Evolutionary conservation across 2,797 vertebrate genomes (phyloP).

Genomic region (Alauda arvensis): DNA sequence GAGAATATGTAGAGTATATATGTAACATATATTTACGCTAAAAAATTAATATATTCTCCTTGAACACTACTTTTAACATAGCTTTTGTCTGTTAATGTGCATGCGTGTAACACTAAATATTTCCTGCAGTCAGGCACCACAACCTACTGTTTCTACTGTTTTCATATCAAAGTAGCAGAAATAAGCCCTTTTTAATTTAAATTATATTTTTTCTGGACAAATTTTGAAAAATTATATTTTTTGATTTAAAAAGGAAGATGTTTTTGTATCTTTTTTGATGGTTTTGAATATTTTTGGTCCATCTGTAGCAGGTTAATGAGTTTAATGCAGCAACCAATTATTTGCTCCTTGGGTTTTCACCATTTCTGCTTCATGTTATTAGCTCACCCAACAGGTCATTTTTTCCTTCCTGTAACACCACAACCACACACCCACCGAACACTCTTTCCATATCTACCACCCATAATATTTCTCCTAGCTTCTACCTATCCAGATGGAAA

Average conservation of each 20-base stretch:
- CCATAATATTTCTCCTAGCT: not conserved
- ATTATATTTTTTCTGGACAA: not conserved
- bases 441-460: not conserved
- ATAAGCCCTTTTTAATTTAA: not conserved
- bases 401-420: not conserved
- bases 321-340: not conserved
- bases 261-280: too few relatives aligned
- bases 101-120: not conserved
- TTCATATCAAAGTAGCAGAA: not conserved
- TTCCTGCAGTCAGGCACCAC: not conserved
- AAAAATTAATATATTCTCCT: not conserved
- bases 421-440: not conserved
- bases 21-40: not conserved
- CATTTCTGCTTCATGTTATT: not conserved
- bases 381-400: not conserved
- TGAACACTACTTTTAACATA: not conserved
- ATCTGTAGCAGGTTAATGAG: not conserved
- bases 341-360: not conserved
- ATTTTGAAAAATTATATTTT: not conserved
- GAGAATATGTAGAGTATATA: not conserved
- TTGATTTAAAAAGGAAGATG: too few relatives aligned
- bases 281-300: not conserved
- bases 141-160: not conserved
- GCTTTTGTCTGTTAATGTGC: not conserved
- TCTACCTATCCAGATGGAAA: not conserved